These are phyloP conservation scores for Xestoiulus laeticollis DNA, from an alignment of 2,888 invertebrate species.

Conservation along the genomic window DNA sequence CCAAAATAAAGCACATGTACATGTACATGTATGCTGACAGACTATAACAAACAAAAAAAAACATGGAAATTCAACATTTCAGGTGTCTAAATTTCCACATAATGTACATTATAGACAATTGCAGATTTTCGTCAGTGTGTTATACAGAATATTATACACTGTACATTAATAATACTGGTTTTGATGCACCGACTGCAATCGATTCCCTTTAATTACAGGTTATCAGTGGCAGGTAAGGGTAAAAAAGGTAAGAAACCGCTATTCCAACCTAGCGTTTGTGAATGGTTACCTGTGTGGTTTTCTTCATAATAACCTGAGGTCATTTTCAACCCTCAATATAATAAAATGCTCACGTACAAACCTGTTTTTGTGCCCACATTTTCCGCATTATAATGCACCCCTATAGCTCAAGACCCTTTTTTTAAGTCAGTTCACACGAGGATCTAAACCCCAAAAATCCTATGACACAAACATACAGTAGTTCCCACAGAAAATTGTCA, in stretches of 20 bases:
- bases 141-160: too few species aligned
- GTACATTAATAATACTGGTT: too few species aligned
- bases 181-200: too few species aligned
- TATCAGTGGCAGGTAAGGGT: background rate
- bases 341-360: background rate
- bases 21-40: too few species aligned
- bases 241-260: background rate
- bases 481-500: too few species aligned
- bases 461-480: too few species aligned
- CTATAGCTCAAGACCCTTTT: background rate
- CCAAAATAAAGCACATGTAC: too few species aligned
- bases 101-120: too few species aligned
- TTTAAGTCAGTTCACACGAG: constrained; percentile 4
- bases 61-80: too few species aligned
- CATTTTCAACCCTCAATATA: constrained; percentile 11
- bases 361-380: background rate
- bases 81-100: too few species aligned
- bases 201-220: constrained; percentile 7
- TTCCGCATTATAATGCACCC: constrained; percentile 1
- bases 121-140: too few species aligned
- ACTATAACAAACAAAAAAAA: too few species aligned
- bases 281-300: background rate
- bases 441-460: background rate
- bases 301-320: background rate
- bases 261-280: background rate